Conservation (phyloP, 1,140 invertebrate genomes). For the Diorhabda carinulata region DNA sequence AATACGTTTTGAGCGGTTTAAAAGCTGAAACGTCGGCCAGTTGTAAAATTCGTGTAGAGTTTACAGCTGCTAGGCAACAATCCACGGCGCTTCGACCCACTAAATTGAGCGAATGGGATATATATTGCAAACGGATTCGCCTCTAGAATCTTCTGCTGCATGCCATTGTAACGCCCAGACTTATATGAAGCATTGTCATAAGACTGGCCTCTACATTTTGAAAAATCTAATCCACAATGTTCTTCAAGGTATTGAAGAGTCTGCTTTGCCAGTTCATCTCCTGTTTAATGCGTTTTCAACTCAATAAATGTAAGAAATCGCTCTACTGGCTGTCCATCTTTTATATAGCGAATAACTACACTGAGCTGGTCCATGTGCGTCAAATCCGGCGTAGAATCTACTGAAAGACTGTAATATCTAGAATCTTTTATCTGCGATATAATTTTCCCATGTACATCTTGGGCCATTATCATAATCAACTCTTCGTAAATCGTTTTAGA, state of each 20-base stretch:
- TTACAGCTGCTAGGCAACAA: too few species aligned
- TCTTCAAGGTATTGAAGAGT: too few species aligned
- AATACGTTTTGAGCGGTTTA: too few species aligned
- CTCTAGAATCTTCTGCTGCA: constrained; percentile 41
- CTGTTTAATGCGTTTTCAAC: too few species aligned
- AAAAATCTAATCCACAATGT: constrained; percentile 6
- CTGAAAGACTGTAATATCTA: constrained; percentile 46
- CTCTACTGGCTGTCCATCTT: not conserved
- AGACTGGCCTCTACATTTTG: constrained; percentile 18
- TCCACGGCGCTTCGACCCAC: not conserved
- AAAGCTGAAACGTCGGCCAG: too few species aligned
- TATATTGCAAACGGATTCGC: constrained; percentile 27
- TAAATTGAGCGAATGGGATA: constrained; percentile 24
- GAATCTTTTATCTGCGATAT: constrained; percentile 38
- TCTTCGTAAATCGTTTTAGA: constrained; percentile 43
- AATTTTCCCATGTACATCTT: constrained; percentile 29
- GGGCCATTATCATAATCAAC: constrained; percentile 39
- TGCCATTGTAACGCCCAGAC: constrained; percentile 21
- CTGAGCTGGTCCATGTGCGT: constrained; percentile 42
- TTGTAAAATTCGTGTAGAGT: too few species aligned
- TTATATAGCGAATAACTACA: constrained; percentile 40
- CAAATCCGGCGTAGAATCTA: constrained; percentile 47
- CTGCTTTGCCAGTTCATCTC: too few species aligned
- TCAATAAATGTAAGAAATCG: too few species aligned
- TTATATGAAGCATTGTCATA: constrained; percentile 18